Evolutionary conservation across 2,888 invertebrate species (phyloP).

Genomic region (Elmis aenea): DNA sequence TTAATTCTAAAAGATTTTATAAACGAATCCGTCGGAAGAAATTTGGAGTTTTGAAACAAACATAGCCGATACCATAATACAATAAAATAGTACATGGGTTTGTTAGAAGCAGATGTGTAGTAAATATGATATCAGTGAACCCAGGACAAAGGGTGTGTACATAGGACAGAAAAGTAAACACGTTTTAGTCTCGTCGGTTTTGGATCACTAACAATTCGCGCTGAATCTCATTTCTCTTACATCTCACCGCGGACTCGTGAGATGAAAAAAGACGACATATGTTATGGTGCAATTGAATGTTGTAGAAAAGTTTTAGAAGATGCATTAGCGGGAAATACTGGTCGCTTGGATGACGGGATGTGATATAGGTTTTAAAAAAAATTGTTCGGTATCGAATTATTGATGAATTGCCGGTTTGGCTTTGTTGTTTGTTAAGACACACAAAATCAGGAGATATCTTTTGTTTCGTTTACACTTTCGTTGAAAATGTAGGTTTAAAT

Average conservation of each 20-base stretch:
- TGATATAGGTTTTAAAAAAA: slow-evolving; percentile 20
- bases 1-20: no score
- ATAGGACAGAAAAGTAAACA: slow-evolving; percentile 48
- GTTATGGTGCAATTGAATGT: slow-evolving; percentile 10
- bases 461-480: no score
- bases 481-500: no score
- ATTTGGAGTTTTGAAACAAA: neutral
- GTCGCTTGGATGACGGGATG: slow-evolving; percentile 20
- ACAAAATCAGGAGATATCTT: no score
- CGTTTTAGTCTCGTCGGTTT: slow-evolving; percentile 39
- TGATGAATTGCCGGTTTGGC: no score
- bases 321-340: slow-evolving; percentile 28
- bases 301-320: slow-evolving; percentile 14
- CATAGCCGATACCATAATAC: no score
- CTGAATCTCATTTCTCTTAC: slow-evolving; percentile 11
- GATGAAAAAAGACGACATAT: slow-evolving; percentile 9
- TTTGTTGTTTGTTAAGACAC: no score
- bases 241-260: neutral
- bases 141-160: slow-evolving; percentile 48
- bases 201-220: slow-evolving; percentile 24
- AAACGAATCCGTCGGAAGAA: neutral
- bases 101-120: slow-evolving; percentile 42
- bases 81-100: no score
- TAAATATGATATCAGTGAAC: slow-evolving; percentile 47
- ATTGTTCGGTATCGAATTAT: slow-evolving; percentile 20